Evolutionary conservation across 2,797 vertebrate species (phyloP).

Genomic region (Chiropotes sagulatus): DNA sequence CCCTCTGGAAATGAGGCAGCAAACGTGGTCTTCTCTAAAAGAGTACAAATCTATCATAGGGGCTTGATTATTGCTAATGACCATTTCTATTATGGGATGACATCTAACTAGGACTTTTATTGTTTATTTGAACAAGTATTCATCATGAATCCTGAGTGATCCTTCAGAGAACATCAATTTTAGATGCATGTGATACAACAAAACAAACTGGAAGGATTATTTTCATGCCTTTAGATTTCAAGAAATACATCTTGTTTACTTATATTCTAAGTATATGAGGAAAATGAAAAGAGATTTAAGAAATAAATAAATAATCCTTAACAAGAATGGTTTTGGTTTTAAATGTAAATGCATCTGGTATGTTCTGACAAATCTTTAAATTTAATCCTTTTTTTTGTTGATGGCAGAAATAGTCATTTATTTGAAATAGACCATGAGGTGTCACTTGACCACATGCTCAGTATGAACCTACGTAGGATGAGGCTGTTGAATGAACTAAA

Average conservation of each 20-base stretch:
- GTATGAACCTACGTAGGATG: background rate
- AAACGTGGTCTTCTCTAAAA: background rate
- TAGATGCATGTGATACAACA: background rate
- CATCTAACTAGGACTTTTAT: slow-evolving; percentile 26
- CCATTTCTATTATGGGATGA: slow-evolving; percentile 64
- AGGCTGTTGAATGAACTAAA: background rate
- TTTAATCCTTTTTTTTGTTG: background rate
- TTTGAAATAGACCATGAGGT: background rate
- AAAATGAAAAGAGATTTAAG: slow-evolving; percentile 30
- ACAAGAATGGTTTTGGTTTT: background rate
- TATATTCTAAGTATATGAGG: slow-evolving; percentile 26
- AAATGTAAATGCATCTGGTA: slow-evolving; percentile 11
- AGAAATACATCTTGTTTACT: slow-evolving; percentile 39
- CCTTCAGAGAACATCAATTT: slow-evolving; percentile 44
- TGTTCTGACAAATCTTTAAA: background rate
- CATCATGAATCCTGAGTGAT: slow-evolving; percentile 49
- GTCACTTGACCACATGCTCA: background rate
- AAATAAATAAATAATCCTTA: slow-evolving; percentile 28
- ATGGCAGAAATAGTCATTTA: background rate
- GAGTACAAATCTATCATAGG: slow-evolving; percentile 22
- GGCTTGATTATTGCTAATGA: slow-evolving; percentile 62
- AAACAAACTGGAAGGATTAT: slow-evolving; percentile 2
- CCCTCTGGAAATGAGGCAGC: slow-evolving; percentile 29
- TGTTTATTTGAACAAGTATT: slow-evolving; percentile 45
- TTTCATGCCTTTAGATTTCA: slow-evolving; percentile 38